phyloP scores from a whole-genome alignment of 2,797 vertebrate species.

The Brachymystax lenok region DNA sequence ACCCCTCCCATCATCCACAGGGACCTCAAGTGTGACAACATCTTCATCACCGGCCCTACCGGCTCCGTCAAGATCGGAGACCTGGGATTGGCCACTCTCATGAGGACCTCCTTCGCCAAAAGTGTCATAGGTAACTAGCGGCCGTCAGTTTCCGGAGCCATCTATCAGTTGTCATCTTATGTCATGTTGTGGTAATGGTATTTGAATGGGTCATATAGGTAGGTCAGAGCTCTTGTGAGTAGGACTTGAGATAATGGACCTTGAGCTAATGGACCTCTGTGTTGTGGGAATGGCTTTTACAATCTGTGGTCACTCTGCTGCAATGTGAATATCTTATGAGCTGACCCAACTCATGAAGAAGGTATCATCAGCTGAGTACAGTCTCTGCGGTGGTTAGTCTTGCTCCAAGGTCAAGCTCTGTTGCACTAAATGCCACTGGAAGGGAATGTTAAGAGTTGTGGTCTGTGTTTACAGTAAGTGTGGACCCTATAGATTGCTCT shows the following conservation, averaged over 20 bases:
- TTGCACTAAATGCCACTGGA: background rate
- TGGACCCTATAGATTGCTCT: background rate
- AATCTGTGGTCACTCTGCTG: background rate
- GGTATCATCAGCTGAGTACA: background rate
- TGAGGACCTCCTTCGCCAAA: conserved; percentile 95
- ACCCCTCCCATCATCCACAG: conserved; percentile 95
- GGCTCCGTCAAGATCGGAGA: conserved; percentile 97
- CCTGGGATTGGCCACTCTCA: conserved; percentile 92
- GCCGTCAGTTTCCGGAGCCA: background rate
- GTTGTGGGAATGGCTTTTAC: background rate
- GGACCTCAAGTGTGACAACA: conserved; percentile 98
- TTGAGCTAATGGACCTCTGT: background rate
- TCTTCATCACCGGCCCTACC: conserved; percentile 96
- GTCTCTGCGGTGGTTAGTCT: background rate
- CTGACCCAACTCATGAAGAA: background rate
- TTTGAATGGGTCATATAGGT: background rate
- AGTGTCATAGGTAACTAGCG: conserved; percentile 91
- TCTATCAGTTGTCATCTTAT: background rate
- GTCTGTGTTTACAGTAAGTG: too few relatives aligned
- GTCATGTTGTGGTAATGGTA: background rate
- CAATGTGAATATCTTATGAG: background rate
- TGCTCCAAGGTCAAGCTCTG: background rate
- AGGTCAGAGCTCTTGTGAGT: background rate
- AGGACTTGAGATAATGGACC: background rate
- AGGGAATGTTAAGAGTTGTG: too few relatives aligned